phyloP scores from a whole-genome alignment of 2,113 vertebrate species.

The Notechis scutatus region DNA sequence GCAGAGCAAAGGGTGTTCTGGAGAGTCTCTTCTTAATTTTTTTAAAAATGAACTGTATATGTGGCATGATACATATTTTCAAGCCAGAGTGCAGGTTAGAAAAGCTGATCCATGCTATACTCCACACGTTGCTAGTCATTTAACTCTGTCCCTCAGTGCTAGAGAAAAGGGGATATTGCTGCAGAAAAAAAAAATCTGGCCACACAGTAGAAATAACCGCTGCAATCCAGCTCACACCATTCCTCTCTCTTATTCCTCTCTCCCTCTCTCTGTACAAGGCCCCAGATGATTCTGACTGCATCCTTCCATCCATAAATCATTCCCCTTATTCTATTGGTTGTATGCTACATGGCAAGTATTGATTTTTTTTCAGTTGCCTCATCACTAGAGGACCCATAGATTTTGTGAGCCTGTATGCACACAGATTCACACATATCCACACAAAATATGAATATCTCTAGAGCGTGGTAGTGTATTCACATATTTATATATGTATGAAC shows the following conservation, averaged over 20 bases:
- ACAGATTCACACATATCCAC: neutral
- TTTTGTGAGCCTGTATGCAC: constrained; percentile 72
- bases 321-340: constrained; percentile 95
- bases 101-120: constrained; percentile 77
- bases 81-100: constrained; percentile 77
- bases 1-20: constrained; percentile 60
- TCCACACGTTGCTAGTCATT: constrained; percentile 73
- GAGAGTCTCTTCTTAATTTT: constrained; percentile 64
- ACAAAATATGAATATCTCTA: neutral
- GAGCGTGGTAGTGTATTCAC: neutral
- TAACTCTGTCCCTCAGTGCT: constrained; percentile 67
- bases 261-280: constrained; percentile 75
- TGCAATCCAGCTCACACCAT: constrained; percentile 69
- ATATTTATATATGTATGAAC: neutral
- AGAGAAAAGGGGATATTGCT: constrained; percentile 73
- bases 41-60: constrained; percentile 54
- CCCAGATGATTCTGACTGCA: constrained; percentile 89
- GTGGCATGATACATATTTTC: constrained; percentile 74
- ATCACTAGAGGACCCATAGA: constrained; percentile 89
- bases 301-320: constrained; percentile 97
- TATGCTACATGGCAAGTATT: constrained; percentile 97
- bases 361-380: constrained; percentile 85
- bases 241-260: constrained; percentile 64
- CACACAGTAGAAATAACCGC: constrained; percentile 74
- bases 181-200: constrained; percentile 61